Evolutionary conservation across 2,888 invertebrate species (phyloP).

Genomic region (Lobophora halterata): DNA sequence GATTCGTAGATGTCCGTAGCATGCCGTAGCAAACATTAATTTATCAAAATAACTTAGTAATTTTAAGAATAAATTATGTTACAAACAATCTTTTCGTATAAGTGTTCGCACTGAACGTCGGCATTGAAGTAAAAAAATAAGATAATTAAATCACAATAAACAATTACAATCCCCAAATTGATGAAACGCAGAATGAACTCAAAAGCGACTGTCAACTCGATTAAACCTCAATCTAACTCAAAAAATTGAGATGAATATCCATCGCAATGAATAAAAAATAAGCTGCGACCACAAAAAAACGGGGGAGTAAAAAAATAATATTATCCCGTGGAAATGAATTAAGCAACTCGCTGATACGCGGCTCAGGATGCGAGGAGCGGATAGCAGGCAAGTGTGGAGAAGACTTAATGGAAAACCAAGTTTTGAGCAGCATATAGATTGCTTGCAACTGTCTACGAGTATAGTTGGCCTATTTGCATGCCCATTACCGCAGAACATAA

Average conservation of each 20-base stretch:
- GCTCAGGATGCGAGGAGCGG: conserved; percentile 44
- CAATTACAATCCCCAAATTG: conserved; percentile 24
- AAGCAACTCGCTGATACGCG: conserved; percentile 73
- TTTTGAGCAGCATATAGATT: too few species aligned
- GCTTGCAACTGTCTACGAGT: too few species aligned
- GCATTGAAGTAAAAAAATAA: too few species aligned
- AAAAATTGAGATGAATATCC: conserved; percentile 65
- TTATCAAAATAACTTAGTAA: too few species aligned
- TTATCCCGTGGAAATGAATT: conserved; percentile 81
- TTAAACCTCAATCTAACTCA: conserved; percentile 63
- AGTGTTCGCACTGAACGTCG: too few species aligned
- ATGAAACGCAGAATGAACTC: conserved; percentile 28
- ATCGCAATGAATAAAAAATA: conserved; percentile 79
- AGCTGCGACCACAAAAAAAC: conserved; percentile 69
- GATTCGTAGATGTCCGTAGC: too few species aligned
- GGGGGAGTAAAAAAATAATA: conserved; percentile 80
- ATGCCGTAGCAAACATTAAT: too few species aligned
- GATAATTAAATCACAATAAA: conserved; percentile 22
- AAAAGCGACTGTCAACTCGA: conserved; percentile 57
- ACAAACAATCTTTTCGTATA: too few species aligned
- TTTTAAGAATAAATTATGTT: too few species aligned
- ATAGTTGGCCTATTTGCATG: too few species aligned
- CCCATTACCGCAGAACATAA: too few species aligned
- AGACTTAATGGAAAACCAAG: too few species aligned
- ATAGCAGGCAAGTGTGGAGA: conserved; percentile 32